These are phyloP conservation scores for Philopedon plagiatum DNA, from an alignment of 2,888 invertebrate species.

Conservation along the genomic window DNA sequence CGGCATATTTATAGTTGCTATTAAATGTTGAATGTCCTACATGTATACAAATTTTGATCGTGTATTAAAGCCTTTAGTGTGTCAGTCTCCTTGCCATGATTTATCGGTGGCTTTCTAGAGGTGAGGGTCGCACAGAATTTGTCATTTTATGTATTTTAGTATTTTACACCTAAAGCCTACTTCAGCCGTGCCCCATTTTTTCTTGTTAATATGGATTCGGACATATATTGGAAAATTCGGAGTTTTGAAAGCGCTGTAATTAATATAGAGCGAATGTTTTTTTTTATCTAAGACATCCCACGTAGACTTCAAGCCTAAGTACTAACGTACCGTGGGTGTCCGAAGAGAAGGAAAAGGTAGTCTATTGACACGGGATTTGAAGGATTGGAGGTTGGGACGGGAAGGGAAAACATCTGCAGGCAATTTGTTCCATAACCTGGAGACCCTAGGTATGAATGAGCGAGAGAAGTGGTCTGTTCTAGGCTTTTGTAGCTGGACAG, in stretches of 20 bases:
- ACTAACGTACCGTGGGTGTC: too few relatives aligned
- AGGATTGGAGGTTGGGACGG: too few relatives aligned
- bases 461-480: too few relatives aligned
- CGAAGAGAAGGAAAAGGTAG: too few relatives aligned
- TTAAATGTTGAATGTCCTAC: neutral
- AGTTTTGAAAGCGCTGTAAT: neutral
- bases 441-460: too few relatives aligned
- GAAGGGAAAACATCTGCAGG: too few relatives aligned
- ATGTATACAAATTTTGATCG: neutral
- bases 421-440: too few relatives aligned
- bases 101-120: conserved; percentile 42
- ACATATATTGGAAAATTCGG: neutral
- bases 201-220: neutral
- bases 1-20: too few relatives aligned
- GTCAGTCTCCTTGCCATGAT: conserved; percentile 22
- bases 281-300: neutral
- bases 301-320: too few relatives aligned
- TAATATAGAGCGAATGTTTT: neutral
- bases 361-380: too few relatives aligned
- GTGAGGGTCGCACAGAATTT: conserved; percentile 35
- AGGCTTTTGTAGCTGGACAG: too few relatives aligned
- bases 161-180: conserved; percentile 21
- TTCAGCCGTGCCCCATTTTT: neutral
- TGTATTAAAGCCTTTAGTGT: neutral
- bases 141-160: conserved; percentile 37